Evolutionary conservation across 1,140 invertebrate genomes (phyloP).

Genomic region (Melanaphis sacchari): DNA sequence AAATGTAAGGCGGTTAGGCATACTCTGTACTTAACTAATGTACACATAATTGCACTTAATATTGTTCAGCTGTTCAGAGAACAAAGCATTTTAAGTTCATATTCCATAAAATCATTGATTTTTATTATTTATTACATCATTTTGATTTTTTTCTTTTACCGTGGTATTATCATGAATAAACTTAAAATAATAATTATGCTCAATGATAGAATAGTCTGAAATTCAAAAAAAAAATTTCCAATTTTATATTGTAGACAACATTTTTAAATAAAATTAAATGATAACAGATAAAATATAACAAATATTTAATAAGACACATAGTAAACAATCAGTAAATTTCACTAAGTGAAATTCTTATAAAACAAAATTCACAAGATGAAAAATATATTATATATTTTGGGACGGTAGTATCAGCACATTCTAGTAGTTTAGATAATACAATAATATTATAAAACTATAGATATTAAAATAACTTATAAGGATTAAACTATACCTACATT

Average conservation of each 20-base stretch:
- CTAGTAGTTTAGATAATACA: not conserved
- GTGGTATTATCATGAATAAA: too few relatives aligned
- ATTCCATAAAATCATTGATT: too few relatives aligned
- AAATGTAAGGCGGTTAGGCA: too few relatives aligned
- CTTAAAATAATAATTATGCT: not conserved
- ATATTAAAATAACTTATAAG: conserved; percentile 21
- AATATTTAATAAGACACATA: conserved; percentile 35
- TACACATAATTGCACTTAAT: too few relatives aligned
- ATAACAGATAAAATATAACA: conserved; percentile 39
- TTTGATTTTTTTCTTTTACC: too few relatives aligned
- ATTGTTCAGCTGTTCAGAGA: too few relatives aligned
- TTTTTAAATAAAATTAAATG: not conserved
- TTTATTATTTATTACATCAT: too few relatives aligned
- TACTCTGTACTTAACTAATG: too few relatives aligned
- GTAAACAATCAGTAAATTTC: conserved; percentile 15
- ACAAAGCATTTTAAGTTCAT: too few relatives aligned
- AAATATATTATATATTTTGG: conserved; percentile 35
- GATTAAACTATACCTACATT: conserved; percentile 26
- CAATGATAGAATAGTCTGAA: not conserved
- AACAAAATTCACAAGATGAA: conserved; percentile 6
- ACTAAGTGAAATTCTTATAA: not conserved
- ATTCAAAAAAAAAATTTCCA: not conserved
- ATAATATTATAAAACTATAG: conserved; percentile 24
- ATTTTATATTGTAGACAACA: conserved; percentile 11
- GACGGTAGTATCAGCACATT: conserved; percentile 39